Percentiles rank a stretch among this genome's conserved stretches.
These are phyloP conservation scores for Apamea crenata DNA, from an alignment of 2,888 invertebrate genomes.

Conservation along the genomic window DNA sequence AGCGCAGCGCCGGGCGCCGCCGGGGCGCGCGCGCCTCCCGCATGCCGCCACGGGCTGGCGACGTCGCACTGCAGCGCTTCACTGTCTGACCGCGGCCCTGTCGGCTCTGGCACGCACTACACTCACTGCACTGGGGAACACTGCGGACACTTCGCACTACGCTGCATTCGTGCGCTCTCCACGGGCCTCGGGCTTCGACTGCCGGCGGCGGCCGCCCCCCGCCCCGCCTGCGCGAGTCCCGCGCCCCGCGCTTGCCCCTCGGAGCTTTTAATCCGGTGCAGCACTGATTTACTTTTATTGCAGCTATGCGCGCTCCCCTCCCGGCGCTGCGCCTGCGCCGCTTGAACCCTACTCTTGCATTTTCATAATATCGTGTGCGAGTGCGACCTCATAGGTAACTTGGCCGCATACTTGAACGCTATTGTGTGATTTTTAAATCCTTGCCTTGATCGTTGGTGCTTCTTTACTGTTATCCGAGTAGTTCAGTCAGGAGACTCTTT, in stretches of 20 bases:
- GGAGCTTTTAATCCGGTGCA: constrained; percentile 74
- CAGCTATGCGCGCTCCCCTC: constrained; percentile 62
- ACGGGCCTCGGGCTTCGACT: constrained; percentile 78
- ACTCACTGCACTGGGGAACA: constrained; percentile 63
- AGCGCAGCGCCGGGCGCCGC: constrained; percentile 81
- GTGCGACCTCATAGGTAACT: constrained; percentile 24
- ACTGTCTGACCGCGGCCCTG: constrained; percentile 40
- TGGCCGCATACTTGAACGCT: constrained; percentile 20
- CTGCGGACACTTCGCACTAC: constrained; percentile 53
- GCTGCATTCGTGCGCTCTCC: constrained; percentile 76
- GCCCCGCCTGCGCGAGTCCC: constrained; percentile 58
- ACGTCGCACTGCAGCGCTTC: constrained; percentile 59
- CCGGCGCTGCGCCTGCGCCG: constrained; percentile 47
- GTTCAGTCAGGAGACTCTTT: background rate
- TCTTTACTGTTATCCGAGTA: background rate
- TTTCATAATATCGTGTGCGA: constrained; percentile 26
- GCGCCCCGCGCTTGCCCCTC: constrained; percentile 59
- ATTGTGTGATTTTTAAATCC: constrained; percentile 19
- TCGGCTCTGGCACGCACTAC: constrained; percentile 62
- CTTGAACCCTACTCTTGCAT: constrained; percentile 49
- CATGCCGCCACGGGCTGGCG: constrained; percentile 74
- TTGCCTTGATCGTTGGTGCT: background rate
- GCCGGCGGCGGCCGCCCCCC: constrained; percentile 75
- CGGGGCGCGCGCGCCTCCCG: constrained; percentile 76
- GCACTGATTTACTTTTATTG: constrained; percentile 81